Evolutionary conservation across 2,113 vertebrate genomes (phyloP).

Genomic region (Himantopus leucocephalus): DNA sequence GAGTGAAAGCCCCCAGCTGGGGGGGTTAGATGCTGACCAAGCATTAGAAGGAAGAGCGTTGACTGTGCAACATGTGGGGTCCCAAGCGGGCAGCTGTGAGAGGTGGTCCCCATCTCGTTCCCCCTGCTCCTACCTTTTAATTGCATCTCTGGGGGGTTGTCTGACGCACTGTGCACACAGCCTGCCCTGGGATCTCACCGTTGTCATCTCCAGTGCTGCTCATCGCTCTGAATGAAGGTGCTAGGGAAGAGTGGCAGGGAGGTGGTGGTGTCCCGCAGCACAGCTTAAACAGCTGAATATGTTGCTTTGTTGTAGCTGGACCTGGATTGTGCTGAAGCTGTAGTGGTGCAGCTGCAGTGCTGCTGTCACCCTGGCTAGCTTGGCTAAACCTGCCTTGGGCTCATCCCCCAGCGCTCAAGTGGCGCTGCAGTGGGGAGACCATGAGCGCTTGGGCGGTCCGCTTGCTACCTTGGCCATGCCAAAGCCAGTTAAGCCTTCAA

Average conservation of each 20-base stretch:
- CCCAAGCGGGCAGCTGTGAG: not conserved
- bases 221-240: not conserved
- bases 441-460: not conserved
- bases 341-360: not conserved
- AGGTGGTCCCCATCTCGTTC: not conserved
- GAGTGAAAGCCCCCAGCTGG: not conserved
- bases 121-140: not conserved
- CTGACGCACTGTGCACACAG: not conserved
- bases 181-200: not conserved
- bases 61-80: not conserved
- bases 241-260: not conserved
- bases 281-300: not conserved
- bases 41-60: not conserved
- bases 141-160: rapidly evolving
- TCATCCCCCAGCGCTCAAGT: rapidly evolving
- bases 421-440: not conserved
- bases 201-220: not conserved
- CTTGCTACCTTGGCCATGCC: not conserved
- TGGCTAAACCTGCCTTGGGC: not conserved
- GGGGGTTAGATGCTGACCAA: not conserved
- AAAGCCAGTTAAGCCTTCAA: not conserved
- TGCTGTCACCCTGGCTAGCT: not conserved
- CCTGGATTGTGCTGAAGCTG: not conserved
- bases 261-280: rapidly evolving
- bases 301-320: not conserved